These are phyloP conservation scores for Diadophis punctatus DNA, from an alignment of 2,113 vertebrate species.

Conservation along the genomic window DNA sequence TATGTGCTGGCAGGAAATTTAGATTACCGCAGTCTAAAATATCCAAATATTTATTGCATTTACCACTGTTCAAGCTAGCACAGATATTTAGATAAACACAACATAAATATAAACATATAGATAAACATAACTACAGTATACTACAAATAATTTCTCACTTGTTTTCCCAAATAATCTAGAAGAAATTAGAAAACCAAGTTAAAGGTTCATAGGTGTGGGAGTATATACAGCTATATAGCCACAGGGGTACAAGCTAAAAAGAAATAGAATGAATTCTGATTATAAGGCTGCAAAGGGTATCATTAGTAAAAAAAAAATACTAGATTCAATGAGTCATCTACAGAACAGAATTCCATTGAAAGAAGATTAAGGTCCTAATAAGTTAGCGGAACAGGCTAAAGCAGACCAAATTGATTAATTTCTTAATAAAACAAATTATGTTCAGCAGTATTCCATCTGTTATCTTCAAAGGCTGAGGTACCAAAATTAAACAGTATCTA, in stretches of 20 bases:
- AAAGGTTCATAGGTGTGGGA: not conserved
- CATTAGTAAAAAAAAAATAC: not conserved
- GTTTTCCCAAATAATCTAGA: not conserved
- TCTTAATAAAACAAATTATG: not conserved
- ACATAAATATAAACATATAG: not conserved
- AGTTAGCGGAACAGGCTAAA: not conserved
- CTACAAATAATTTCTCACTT: not conserved
- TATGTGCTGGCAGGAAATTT: not conserved
- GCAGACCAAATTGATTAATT: not conserved
- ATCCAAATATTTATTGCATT: not conserved
- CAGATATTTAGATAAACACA: not conserved
- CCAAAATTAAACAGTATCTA: not conserved
- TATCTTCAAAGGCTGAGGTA: not conserved
- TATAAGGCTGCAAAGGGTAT: not conserved
- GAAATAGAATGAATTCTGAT: not conserved
- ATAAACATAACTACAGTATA: not conserved
- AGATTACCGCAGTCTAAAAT: not conserved
- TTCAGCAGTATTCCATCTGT: not conserved
- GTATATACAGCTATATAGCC: not conserved
- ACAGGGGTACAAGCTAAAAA: not conserved
- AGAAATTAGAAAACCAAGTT: not conserved
- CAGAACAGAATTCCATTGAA: not conserved
- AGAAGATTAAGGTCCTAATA: not conserved
- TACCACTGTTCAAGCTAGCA: not conserved
- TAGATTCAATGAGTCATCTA: not conserved